Base-by-base conservation (phyloP, 2,797 vertebrate genomes). In the Myotis planiceps region DNA sequence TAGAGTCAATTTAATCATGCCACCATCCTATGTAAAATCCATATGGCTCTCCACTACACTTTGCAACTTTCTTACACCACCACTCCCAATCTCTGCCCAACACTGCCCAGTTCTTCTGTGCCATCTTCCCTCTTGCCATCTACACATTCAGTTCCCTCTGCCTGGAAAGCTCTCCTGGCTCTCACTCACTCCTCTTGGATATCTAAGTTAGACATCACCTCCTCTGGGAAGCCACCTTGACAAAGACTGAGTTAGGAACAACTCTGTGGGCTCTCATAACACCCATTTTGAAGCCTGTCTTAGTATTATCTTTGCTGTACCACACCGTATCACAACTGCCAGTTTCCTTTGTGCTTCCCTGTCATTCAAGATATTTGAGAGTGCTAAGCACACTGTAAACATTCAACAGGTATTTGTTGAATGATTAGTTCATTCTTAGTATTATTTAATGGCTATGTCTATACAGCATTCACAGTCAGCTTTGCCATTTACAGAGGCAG, bases 301-400 rank as follows among this genome's bases (percentile, higher is more conserved):
- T 37, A 53, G 79, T 72, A 53, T n/a, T n/a, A 55, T 42, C 74
- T 72, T 63, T 51, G 47, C 58, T 55, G 8, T 49, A 55, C 87
- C 4, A 60, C 13, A 75, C 27, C 79, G 4, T 18, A 81, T 58
- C 66, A 86, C 49, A 86, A 37, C 23, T 49, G 19, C 34, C 34
- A 34, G 69, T 68, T 63, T 86, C n/a, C 18, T 72, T 60, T 2
- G 3, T 55, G n/a, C 8, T 69, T 95, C 49, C 71, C 25, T 65
- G 29, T 84, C 89, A 95, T 88, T 96, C 87, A 72, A 79, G 79
- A 91, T 51, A 83, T 27, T 71, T 14, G 2, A 79, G 32, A 55
- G n/a, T 45, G 16, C 80, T 71, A 93, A 92, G 69, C 23, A 89
- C 32, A 63, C 3, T 37, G 14, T 68, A 87, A 92, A 82, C 45